Evolutionary conservation across 2,888 invertebrate genomes (phyloP), one percentile per base, ranked within the genome.

Genomic region (Pasiphila rectangulata): DNA sequence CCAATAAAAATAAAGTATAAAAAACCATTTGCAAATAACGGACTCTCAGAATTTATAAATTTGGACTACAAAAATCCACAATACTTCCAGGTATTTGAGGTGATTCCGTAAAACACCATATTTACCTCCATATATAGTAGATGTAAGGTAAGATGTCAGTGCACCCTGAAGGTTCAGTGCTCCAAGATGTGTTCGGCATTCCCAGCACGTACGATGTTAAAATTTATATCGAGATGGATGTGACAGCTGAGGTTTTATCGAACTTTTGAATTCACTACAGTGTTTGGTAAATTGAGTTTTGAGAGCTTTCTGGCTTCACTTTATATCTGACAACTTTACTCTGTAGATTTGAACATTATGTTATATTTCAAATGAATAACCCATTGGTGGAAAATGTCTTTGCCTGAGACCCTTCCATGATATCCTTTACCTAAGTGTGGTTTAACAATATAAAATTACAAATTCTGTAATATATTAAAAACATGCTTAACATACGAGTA

Each of bases 91-190:
- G n/a, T n/a, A n/a, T n/a, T n/a, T n/a, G n/a, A n/a, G n/a, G n/a
- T n/a, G n/a, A n/a, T n/a, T n/a, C n/a, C 65, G 58, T 67, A 64
- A 63, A 61, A 66, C 69, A 49, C 39, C 17, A 34, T 43, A 39
- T 27, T 36, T 38, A 32, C 15, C 10, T 32, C 13, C 17, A 36
- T n/a, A n/a, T n/a, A n/a, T n/a, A n/a, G n/a, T n/a, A 29, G 23
- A 12, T 27, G 25, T 23, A 39, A 50, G 54, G 59, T 62, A 43
- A 17, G 58, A 67, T 76, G 83, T 83, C 85, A 83, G 69, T 76
- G 85, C 71, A 78, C 84, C 70, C 71, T 57, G 43, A 32, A 65
- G 76, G 84, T 83, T 85, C 83, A 83, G 54, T 77, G 80, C 75
- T 72, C 83, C 60, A 62, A 32, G 16, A 32, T 9, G 4, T 61